Percentiles rank a stretch among this genome's conserved stretches.
Conservation (phyloP, 2,888 invertebrate species). For the Apotomis turbidana region DNA sequence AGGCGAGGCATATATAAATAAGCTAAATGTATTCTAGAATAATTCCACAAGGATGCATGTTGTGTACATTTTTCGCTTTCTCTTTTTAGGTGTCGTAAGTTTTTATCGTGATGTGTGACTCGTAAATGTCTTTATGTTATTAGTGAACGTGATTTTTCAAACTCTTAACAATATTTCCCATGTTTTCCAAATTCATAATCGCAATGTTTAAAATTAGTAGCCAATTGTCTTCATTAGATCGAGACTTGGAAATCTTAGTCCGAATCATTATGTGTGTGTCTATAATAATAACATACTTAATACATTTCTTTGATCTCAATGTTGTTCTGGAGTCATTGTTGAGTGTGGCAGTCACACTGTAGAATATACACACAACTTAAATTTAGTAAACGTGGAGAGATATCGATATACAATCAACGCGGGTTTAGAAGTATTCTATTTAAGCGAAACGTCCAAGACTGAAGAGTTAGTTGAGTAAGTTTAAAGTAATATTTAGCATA, state of each 20-base stretch:
- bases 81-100: conserved; percentile 75
- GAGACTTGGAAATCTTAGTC: conserved; percentile 48
- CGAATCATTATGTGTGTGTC: conserved; percentile 53
- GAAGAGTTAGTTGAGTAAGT: conserved; percentile 82
- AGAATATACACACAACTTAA: conserved; percentile 55
- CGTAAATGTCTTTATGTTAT: conserved; percentile 64
- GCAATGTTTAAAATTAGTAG: conserved; percentile 49
- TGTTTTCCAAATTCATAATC: conserved; percentile 48
- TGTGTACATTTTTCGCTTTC: conserved; percentile 71
- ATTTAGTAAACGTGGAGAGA: conserved; percentile 54
- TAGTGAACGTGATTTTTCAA: conserved; percentile 72
- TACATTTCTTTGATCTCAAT: conserved; percentile 41
- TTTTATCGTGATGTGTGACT: conserved; percentile 70
- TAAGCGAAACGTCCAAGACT: conserved; percentile 84
- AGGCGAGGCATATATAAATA: conserved; percentile 56
- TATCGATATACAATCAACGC: conserved; percentile 73
- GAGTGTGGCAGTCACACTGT: conserved; percentile 58
- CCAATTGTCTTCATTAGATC: conserved; percentile 48
- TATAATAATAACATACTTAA: conserved; percentile 46
- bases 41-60: conserved; percentile 65
- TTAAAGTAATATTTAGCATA: conserved; percentile 81
- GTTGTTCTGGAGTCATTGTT: conserved; percentile 43
- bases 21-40: conserved; percentile 52
- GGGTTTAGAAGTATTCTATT: conserved; percentile 82
- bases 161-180: conserved; percentile 61